phyloP scores from a whole-genome alignment of 2,113 vertebrate species.

The Oreochromis niloticus region DNA sequence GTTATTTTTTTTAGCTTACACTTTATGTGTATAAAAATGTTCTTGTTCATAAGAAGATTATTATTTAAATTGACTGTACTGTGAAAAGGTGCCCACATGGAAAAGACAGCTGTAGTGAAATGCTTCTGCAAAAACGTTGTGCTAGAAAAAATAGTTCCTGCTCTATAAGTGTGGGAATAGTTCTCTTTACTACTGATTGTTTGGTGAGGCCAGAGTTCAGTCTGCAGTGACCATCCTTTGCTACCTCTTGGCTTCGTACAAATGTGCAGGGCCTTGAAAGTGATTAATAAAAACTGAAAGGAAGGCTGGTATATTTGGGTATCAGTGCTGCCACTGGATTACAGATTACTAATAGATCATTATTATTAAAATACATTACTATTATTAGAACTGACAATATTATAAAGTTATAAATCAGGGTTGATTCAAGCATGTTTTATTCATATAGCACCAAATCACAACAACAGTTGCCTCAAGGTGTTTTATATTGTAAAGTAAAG shows the following conservation, averaged over 20 bases:
- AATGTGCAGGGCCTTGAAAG: neutral
- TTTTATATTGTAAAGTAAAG: neutral
- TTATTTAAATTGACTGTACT: neutral
- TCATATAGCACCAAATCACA: neutral
- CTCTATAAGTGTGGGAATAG: neutral
- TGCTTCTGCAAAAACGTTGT: neutral
- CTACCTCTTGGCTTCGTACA: neutral
- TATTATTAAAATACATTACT: neutral
- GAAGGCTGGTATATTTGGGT: neutral
- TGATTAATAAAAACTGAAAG: neutral
- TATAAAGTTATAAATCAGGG: neutral
- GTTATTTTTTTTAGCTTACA: neutral
- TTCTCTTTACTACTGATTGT: neutral
- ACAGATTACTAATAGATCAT: neutral
- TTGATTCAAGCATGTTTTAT: neutral
- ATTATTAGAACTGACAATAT: neutral
- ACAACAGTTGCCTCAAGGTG: neutral
- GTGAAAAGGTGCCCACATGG: neutral
- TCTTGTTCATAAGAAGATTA: neutral
- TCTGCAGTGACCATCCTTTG: neutral
- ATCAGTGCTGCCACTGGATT: neutral
- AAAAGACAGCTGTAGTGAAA: neutral
- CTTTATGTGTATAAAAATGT: neutral
- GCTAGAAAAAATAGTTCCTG: neutral
- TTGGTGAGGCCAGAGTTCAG: neutral